Base-by-base conservation (phyloP, 2,113 vertebrate genomes). In the Stictonetta naevosa region DNA sequence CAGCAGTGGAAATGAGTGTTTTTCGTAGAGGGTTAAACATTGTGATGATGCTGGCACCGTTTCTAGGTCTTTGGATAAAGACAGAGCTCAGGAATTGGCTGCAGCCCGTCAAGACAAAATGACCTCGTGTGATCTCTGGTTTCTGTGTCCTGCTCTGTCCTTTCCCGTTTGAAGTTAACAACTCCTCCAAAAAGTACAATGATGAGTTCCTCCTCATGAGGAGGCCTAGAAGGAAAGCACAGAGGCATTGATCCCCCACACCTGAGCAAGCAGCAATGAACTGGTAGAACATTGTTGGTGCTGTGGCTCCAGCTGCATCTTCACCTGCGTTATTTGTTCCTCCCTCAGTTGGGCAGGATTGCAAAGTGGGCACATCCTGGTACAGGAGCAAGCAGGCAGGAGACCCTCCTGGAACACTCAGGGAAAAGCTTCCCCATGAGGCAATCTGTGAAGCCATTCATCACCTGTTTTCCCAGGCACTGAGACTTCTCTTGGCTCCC, bases 61-160 rank as follows among this genome's bases (percentile, higher is more conserved):
- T 96, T 94, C 78, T 88, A 48, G 62, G 82, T 91, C 69, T 95
- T 93, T 76, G 75, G 93, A 95, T 83, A 38, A 93, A 94, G 71
- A 64, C 5, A 2, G n/a, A 90, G 36, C 55, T 84, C 55, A 60
- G 76, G 63, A 91, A 73, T 53, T 92, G 91, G 93, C 93, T 13
- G 20, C 74, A 89, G 59, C 28, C 36, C 69, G 79, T 88, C 83
- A 92, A 74, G 59, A 90, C 7, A 6, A 59, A 92, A 74, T 71
- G 79, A 93, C 88, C 90, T 96, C 12, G 0, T 74, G 33, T 92
- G 66, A 88, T 88, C 83, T 93, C 72, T 29, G 31, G 71, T 90
- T 94, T 88, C 63, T 93, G 44, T 90, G 82, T 90, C 79, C 90
- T 95, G 50, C n/a, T 77, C 78, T 91, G 84, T 52, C 91, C 87